These are phyloP conservation scores for Oscheius sp. DNA, from an alignment of 2,888 invertebrate genomes.

Conservation along the genomic window DNA sequence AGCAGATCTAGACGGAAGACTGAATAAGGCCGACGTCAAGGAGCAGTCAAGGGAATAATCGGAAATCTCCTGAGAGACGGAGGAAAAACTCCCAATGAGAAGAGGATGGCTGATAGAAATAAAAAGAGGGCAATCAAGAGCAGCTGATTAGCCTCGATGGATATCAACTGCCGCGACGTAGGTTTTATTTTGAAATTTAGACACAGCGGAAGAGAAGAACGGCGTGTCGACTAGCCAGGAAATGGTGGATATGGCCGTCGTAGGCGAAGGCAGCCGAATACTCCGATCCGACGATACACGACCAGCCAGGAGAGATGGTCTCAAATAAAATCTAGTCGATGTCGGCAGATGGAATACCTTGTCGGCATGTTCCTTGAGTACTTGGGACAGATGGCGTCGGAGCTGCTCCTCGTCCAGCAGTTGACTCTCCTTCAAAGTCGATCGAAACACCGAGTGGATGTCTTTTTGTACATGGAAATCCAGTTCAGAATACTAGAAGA, in stretches of 20 bases:
- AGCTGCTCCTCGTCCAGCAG: background rate
- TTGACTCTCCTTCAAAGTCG: background rate
- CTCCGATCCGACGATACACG: background rate
- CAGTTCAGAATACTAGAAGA: background rate
- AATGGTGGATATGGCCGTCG: background rate
- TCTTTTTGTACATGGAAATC: background rate
- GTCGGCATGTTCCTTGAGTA: background rate
- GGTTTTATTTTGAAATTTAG: constrained; percentile 3
- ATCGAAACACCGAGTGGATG: background rate
- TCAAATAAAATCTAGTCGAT: background rate
- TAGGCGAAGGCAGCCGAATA: background rate
- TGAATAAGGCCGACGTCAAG: too few relatives aligned
- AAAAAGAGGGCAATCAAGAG: background rate
- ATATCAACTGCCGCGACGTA: constrained; percentile 1
- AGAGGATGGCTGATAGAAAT: background rate
- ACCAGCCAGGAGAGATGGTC: constrained; percentile 5
- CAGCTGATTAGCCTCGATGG: background rate
- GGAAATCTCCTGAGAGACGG: background rate
- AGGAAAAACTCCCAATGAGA: background rate
- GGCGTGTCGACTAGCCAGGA: background rate
- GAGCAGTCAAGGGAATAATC: too few relatives aligned
- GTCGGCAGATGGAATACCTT: background rate
- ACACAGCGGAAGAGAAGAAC: constrained; percentile 5
- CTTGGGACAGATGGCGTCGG: background rate
- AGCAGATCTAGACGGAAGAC: too few relatives aligned